Conservation (phyloP, 1,140 invertebrate species). For the Drosophila repletoides region DNA sequence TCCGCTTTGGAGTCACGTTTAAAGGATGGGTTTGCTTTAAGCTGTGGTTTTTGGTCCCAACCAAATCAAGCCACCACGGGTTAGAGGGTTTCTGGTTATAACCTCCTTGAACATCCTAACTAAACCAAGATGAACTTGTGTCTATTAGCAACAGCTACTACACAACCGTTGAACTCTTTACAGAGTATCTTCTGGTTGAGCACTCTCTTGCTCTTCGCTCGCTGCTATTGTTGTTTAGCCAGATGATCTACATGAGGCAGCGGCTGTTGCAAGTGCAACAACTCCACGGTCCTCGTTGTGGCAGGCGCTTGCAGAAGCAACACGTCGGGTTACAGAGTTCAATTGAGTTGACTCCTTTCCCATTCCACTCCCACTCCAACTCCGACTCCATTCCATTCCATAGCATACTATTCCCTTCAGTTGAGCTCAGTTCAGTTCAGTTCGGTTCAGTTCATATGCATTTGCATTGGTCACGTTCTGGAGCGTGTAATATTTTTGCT, state of each 20-base stretch:
- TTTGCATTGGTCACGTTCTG: conserved; percentile 78
- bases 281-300: too few relatives aligned
- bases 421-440: not conserved
- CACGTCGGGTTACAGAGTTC: conserved; percentile 69
- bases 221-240: conserved; percentile 9
- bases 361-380: too few relatives aligned
- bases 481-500: conserved; percentile 75
- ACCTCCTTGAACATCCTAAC: too few relatives aligned
- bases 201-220: conserved; percentile 1
- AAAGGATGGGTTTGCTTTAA: too few relatives aligned
- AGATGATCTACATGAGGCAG: conserved; percentile 72
- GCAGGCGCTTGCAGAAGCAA: conserved; percentile 60
- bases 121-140: too few relatives aligned
- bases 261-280: conserved; percentile 22
- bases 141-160: too few relatives aligned
- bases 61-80: too few relatives aligned
- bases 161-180: too few relatives aligned
- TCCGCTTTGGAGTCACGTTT: too few relatives aligned
- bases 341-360: conserved; percentile 71
- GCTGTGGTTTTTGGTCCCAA: too few relatives aligned
- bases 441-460: conserved; percentile 59
- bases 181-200: too few relatives aligned
- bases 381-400: conserved; percentile 1
- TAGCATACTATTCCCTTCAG: not conserved
- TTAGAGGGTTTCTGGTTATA: too few relatives aligned